Conservation (phyloP, 1,140 invertebrate species). For the Psix sp. region DNA sequence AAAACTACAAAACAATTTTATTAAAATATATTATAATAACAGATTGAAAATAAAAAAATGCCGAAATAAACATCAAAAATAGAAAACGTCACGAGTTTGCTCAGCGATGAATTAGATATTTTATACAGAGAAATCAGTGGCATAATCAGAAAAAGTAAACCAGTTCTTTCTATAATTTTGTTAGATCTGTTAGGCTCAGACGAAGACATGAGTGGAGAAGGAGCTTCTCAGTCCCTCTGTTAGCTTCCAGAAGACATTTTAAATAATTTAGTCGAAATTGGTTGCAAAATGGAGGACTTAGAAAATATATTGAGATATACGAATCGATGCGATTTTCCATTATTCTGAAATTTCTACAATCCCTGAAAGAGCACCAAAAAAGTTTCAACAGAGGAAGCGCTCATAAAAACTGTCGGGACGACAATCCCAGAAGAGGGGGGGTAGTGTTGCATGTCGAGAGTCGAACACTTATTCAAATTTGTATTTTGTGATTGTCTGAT, state of each 20-base stretch:
- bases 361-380: conserved; percentile 89
- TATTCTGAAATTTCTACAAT: conserved; percentile 85
- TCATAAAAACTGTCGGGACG: too few species aligned
- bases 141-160: conserved; percentile 90
- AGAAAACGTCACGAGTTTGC: conserved; percentile 89
- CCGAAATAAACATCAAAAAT: too few species aligned
- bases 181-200: conserved; percentile 90
- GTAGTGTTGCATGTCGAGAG: conserved; percentile 75
- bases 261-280: conserved; percentile 87
- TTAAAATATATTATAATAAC: too few species aligned
- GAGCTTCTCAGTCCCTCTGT: conserved; percentile 74
- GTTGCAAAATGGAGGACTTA: conserved; percentile 87
- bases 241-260: conserved; percentile 81
- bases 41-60: too few species aligned
- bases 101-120: conserved; percentile 75
- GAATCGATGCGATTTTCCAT: conserved; percentile 85
- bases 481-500: too few species aligned
- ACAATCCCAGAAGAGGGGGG: too few species aligned
- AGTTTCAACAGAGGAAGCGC: conserved; percentile 83
- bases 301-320: conserved; percentile 89
- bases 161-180: conserved; percentile 89
- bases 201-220: conserved; percentile 82
- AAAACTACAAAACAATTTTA: too few species aligned
- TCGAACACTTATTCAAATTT: conserved; percentile 71
- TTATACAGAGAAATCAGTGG: conserved; percentile 93